Conservation (phyloP, 1,140 invertebrate genomes). For the Zophobas morio region DNA sequence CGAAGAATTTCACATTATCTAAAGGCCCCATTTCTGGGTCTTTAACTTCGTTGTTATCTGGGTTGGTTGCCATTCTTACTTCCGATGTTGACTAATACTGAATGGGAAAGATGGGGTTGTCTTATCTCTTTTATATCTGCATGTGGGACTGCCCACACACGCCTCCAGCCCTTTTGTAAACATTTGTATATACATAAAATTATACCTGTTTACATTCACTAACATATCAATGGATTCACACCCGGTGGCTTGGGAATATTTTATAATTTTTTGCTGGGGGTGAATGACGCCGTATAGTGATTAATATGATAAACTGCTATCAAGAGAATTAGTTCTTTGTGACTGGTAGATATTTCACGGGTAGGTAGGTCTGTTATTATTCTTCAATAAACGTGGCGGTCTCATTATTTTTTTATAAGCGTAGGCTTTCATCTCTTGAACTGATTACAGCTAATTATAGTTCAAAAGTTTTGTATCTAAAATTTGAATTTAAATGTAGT, state of each 20-base stretch:
- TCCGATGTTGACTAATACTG: not conserved
- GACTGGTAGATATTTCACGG: conserved; percentile 5
- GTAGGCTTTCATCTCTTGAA: too few species aligned
- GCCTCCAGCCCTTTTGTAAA: conserved; percentile 23
- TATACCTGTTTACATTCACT: conserved; percentile 23
- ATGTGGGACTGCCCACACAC: not conserved
- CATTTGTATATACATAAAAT: conserved; percentile 14
- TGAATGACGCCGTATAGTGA: not conserved
- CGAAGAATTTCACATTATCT: conserved; percentile 6
- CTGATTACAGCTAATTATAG: too few species aligned
- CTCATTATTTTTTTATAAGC: too few species aligned
- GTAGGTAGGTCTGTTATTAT: too few species aligned
- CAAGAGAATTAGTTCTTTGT: conserved; percentile 23
- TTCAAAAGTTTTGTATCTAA: too few species aligned
- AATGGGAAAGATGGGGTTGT: not conserved
- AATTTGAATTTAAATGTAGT: too few species aligned
- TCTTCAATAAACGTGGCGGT: too few species aligned
- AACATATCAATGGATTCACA: conserved; percentile 7
- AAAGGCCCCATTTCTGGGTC: conserved; percentile 3
- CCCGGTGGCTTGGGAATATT: conserved; percentile 15
- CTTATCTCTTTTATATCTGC: conserved; percentile 23
- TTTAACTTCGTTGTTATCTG: not conserved
- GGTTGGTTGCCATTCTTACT: not conserved
- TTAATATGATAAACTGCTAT: not conserved
- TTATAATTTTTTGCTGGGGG: conserved; percentile 8